Conservation (phyloP, 2,797 vertebrate genomes). For the Knipowitschia caucasica region DNA sequence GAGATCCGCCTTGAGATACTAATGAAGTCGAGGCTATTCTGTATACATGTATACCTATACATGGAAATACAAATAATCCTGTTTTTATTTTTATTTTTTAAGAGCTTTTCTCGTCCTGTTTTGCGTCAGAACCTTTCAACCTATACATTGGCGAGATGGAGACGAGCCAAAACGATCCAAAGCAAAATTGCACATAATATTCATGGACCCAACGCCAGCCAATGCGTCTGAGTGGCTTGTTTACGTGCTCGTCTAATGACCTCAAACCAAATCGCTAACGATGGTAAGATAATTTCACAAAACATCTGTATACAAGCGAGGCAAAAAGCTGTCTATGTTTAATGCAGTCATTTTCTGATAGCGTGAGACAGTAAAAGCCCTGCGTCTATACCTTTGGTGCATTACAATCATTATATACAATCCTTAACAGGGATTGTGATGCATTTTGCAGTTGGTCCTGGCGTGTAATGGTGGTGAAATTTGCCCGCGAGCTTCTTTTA, state of each 20-base stretch:
- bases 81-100: constrained; percentile 23
- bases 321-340: constrained; percentile 42
- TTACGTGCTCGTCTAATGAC: constrained; percentile 49
- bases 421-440: constrained; percentile 46
- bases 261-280: constrained; percentile 35
- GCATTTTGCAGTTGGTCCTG: constrained; percentile 23
- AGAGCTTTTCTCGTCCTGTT: constrained; percentile 46
- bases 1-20: too few relatives aligned
- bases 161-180: constrained; percentile 40
- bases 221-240: constrained; percentile 29
- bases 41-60: neutral
- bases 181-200: constrained; percentile 52
- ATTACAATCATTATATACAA: constrained; percentile 51
- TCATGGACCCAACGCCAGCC: constrained; percentile 27
- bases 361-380: constrained; percentile 32
- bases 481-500: constrained; percentile 29
- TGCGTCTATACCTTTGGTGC: constrained; percentile 22
- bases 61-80: neutral
- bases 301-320: constrained; percentile 25
- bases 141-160: constrained; percentile 43
- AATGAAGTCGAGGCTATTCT: neutral
- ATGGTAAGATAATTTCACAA: constrained; percentile 43
- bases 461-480: constrained; percentile 45
- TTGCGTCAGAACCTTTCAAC: constrained; percentile 47
- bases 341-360: constrained; percentile 50